A percentile compares a stretch with the other conserved stretches of the same genome.
Conservation (phyloP, 2,888 invertebrate genomes). For the Diaperis boleti region DNA sequence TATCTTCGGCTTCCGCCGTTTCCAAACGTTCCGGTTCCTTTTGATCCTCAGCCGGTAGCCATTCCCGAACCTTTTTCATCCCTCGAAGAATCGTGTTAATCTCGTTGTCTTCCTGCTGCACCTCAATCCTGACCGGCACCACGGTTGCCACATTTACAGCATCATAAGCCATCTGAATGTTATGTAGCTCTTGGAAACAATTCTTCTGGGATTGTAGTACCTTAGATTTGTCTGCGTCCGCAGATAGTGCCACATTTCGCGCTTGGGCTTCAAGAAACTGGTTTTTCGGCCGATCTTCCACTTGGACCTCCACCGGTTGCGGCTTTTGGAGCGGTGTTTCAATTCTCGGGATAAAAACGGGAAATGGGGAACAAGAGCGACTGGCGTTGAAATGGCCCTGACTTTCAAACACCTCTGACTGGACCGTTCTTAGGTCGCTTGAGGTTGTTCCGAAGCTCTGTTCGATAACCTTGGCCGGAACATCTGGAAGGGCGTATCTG, state of each 20-base stretch:
- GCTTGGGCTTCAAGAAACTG: slow-evolving; percentile 54
- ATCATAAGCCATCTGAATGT: slow-evolving; percentile 58
- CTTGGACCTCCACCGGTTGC: too few species aligned
- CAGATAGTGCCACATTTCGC: slow-evolving; percentile 52
- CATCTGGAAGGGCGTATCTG: slow-evolving; percentile 56
- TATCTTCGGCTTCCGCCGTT: too few species aligned
- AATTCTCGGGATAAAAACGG: slow-evolving; percentile 58
- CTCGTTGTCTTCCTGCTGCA: slow-evolving; percentile 46
- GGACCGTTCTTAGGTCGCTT: slow-evolving; percentile 55
- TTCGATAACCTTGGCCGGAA: slow-evolving; percentile 54
- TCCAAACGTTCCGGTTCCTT: too few species aligned
- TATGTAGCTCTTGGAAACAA: slow-evolving; percentile 59
- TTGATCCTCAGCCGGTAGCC: slow-evolving; percentile 6
- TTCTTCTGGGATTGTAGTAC: slow-evolving; percentile 57
- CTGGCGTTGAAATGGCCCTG: slow-evolving; percentile 63
- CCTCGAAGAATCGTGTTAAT: slow-evolving; percentile 44
- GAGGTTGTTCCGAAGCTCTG: slow-evolving; percentile 48
- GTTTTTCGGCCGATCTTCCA: slow-evolving; percentile 47
- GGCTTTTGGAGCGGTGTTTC: slow-evolving; percentile 17
- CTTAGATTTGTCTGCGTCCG: slow-evolving; percentile 55
- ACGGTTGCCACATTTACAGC: slow-evolving; percentile 45
- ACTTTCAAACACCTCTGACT: slow-evolving; percentile 63
- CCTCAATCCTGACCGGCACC: slow-evolving; percentile 34
- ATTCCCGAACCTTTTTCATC: slow-evolving; percentile 50
- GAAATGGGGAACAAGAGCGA: slow-evolving; percentile 58